These are phyloP conservation scores for Takifugu flavidus DNA, from an alignment of 2,113 vertebrate genomes.

Conservation along the genomic window DNA sequence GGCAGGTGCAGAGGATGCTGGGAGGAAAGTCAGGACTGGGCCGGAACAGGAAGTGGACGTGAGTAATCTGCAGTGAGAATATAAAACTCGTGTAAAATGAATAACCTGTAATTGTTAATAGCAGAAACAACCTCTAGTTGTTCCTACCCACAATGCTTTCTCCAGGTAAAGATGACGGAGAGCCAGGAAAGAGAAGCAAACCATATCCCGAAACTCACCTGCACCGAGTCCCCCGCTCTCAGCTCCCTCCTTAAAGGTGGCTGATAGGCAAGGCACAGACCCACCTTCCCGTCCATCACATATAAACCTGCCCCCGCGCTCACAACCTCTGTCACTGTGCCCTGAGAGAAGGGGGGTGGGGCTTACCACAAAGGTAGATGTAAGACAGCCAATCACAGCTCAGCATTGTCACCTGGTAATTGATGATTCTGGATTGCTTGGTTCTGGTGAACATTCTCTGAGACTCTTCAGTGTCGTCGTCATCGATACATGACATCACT, in stretches of 20 bases:
- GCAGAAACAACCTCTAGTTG: too few relatives aligned
- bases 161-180: neutral
- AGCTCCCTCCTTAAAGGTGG: conserved; percentile 71
- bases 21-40: conserved; percentile 70
- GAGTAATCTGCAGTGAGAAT: conserved; percentile 69
- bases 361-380: neutral
- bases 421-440: conserved; percentile 75
- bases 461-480: conserved; percentile 13
- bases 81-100: neutral
- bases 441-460: neutral
- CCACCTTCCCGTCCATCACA: conserved; percentile 79
- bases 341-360: conserved; percentile 69
- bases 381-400: conserved; percentile 7
- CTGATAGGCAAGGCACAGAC: conserved; percentile 85
- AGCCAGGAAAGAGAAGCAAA: neutral
- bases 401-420: conserved; percentile 73
- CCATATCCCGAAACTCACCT: conserved; percentile 65
- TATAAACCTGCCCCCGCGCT: conserved; percentile 81
- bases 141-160: neutral
- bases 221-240: conserved; percentile 74
- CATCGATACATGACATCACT: neutral
- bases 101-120: neutral
- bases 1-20: conserved; percentile 78
- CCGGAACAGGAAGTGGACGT: conserved; percentile 80
- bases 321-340: conserved; percentile 77